Base-by-base conservation (phyloP, 1,140 invertebrate species). In the Aphaenogaster ashmeadi region DNA sequence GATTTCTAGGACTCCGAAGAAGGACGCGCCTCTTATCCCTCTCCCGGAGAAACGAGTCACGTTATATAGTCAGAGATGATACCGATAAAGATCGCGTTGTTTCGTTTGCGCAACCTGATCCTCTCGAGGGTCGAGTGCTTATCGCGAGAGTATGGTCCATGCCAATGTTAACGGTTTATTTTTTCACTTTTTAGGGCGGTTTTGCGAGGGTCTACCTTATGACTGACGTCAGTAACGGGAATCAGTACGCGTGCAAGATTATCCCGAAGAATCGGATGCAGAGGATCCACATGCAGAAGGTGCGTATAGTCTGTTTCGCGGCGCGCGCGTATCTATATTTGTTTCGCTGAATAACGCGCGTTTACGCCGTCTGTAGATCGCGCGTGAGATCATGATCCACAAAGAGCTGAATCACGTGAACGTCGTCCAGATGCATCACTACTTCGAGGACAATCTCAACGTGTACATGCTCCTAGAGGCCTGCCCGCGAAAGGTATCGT, bases 381-480 rank as follows among this genome's bases (percentile, higher is more conserved):
- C 93, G 89, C 94, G 97, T 92, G 97, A 98, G 94, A 97, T 98
- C 77, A 95, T 95, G 83, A 98, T 98, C 90, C 97, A 98, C 91
- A 95, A 96, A 80, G 95, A 95, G 87, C 92, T 98, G 27, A 95
- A 94, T 79, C 97, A 98, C 93, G 95, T 96, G 72, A 96, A 98
- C 93, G 96, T 98, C 88, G 97, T 98, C 15, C 95, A 96, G 90
- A 97, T 98, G 94, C 95, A 97, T 92, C 95, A 95, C 56, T 97
- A 96, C 92, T 98, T 98, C 94, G 97, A 98, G 94, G 97, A 98
- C 94, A 93, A 95, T 47, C 95, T 97, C 52, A 97, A 97, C 94
- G 97, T 98, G 4, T 98, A 98, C 92, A 97, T 98, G 92, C 93
- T 98, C 11, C 93, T 98, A 60, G 97, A 98, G 93, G 94, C 98